Base-by-base conservation (phyloP, 2,888 invertebrate genomes). In the Crossocerus cetratus region DNA sequence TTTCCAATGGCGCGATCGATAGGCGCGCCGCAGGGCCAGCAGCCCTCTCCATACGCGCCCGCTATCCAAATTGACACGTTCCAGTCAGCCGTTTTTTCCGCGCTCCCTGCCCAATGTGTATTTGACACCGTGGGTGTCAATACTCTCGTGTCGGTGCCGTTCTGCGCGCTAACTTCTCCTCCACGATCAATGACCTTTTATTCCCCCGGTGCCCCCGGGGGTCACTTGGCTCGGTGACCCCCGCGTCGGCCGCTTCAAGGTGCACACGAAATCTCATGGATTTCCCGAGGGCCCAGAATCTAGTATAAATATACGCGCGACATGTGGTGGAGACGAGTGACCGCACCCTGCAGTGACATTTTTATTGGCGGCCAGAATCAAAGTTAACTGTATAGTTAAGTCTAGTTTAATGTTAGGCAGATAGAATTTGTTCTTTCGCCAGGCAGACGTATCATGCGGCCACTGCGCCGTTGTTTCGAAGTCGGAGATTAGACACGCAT, bases 1-100 rank as follows among this genome's bases (percentile, higher is more conserved):
- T 87, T 87, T 84, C 82, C 78, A 71, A 84, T 82, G 74, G 72
- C 61, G 66, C 67, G 76, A 83, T 82, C 77, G 76, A 83, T 83
- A 80, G 4, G 63, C 23, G 53, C 77, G 21, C 66, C 71, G 60
- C 71, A 32, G 69, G 71, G 21, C 55, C 58, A 18, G 62, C 71
- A n/a, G n/a, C 67, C 74, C 43, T 43, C 49, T 49, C 68, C 67
- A 55, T 73, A 60, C 63, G 44, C 23, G 45, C 5, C 63, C 45
- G 49, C 8, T n/a, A n/a, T n/a, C 5, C 57, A 68, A 58, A 65
- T 59, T n/a, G 18, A 21, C 0, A 20, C 58, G 42, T 20, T 22
- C 22, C n/a, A 63, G 55, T 58, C 64, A 55, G 64, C 53, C 63
- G 55, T 58, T 49, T 65, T 67, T 68, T 67, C 56, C 22, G 21